Conservation (phyloP, 2,888 invertebrate genomes). For the Laspeyria flexula region DNA sequence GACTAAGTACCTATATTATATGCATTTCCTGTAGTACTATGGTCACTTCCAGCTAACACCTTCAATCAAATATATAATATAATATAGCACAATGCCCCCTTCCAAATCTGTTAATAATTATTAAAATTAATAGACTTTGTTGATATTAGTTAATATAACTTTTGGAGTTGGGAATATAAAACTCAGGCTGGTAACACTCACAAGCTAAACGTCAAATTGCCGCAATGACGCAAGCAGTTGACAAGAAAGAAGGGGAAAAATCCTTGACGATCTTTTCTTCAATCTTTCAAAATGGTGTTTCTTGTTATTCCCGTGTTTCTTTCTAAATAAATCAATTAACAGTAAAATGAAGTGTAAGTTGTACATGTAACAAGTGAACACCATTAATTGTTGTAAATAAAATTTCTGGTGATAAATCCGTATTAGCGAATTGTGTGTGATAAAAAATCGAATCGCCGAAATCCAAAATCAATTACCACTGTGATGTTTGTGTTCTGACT, state of each 20-base stretch:
- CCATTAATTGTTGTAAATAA: slow-evolving; percentile 43
- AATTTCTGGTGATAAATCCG: slow-evolving; percentile 54
- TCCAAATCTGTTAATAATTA: no score
- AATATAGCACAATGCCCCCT: no score
- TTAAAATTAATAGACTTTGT: no score
- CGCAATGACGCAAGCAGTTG: slow-evolving; percentile 77
- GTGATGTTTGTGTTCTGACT: slow-evolving; percentile 75
- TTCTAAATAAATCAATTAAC: slow-evolving; percentile 68
- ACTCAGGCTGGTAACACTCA: slow-evolving; percentile 31
- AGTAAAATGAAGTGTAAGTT: slow-evolving; percentile 68
- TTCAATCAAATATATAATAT: no score
- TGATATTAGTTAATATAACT: no score
- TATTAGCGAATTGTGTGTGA: slow-evolving; percentile 47
- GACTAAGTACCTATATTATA: no score
- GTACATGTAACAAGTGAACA: slow-evolving; percentile 49
- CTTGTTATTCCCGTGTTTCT: slow-evolving; percentile 77
- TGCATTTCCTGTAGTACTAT: no score
- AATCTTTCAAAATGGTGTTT: slow-evolving; percentile 84
- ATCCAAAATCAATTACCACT: slow-evolving; percentile 68
- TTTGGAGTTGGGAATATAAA: background rate
- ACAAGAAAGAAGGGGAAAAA: slow-evolving; percentile 66
- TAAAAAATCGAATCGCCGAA: slow-evolving; percentile 46
- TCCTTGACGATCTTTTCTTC: slow-evolving; percentile 77
- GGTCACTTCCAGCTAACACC: no score
- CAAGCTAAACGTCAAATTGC: slow-evolving; percentile 63